phyloP scores from a whole-genome alignment of 2,888 invertebrate species.

The Eupelmus urozonus region DNA sequence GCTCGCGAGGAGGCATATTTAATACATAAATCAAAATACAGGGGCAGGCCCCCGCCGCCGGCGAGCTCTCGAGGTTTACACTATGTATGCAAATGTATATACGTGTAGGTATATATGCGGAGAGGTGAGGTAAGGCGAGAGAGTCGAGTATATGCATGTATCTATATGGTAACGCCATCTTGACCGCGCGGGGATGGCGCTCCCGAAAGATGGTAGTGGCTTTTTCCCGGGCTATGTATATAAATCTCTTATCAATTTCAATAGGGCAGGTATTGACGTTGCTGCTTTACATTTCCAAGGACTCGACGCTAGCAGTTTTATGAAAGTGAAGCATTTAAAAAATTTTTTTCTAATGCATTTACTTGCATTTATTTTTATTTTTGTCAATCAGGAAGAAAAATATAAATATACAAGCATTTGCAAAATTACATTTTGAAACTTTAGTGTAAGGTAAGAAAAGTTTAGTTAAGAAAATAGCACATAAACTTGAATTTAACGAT shows the following conservation, averaged over 20 bases:
- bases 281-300: constrained; percentile 18
- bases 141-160: constrained; percentile 27
- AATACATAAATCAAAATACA: constrained; percentile 75
- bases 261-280: constrained; percentile 52
- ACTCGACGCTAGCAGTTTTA: no score
- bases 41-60: constrained; percentile 70
- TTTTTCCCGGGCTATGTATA: constrained; percentile 52
- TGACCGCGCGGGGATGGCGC: constrained; percentile 69
- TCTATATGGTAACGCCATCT: constrained; percentile 62
- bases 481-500: no score
- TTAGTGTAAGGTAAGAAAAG: no score
- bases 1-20: constrained; percentile 74
- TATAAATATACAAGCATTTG: no score
- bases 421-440: no score
- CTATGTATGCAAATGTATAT: constrained; percentile 58
- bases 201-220: constrained; percentile 50
- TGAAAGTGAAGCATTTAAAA: no score
- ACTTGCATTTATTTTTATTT: no score
- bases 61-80: constrained; percentile 59
- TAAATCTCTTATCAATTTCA: constrained; percentile 58
- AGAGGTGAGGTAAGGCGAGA: constrained; percentile 23
- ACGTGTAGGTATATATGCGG: constrained; percentile 1
- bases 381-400: no score
- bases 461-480: no score
- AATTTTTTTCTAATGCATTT: no score